These are phyloP conservation scores for Sterna hirundo DNA, from an alignment of 2,113 vertebrate species.

Conservation along the genomic window DNA sequence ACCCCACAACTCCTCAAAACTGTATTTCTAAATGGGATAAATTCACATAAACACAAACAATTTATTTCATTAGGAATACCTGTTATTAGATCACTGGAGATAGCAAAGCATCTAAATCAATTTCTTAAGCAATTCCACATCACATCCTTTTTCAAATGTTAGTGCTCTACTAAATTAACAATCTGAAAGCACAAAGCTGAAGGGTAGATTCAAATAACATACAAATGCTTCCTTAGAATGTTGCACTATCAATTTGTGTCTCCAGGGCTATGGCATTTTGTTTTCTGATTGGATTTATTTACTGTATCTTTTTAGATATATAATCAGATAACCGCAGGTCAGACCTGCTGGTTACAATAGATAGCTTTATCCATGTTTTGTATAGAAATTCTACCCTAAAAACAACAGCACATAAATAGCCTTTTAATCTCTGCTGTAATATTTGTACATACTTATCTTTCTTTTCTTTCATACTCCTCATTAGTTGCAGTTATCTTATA, in stretches of 20 bases:
- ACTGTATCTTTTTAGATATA: not conserved
- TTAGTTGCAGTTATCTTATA: constrained; percentile 25
- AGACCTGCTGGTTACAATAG: not conserved
- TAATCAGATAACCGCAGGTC: not conserved
- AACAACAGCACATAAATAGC: not conserved
- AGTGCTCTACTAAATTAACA: not conserved
- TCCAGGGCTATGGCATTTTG: not conserved
- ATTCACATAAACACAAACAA: not conserved
- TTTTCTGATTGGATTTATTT: constrained; percentile 3
- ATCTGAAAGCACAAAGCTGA: not conserved
- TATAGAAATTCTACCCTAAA: not conserved
- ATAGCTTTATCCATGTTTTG: not conserved
- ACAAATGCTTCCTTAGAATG: not conserved
- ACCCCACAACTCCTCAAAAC: not conserved
- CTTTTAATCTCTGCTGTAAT: constrained; percentile 14
- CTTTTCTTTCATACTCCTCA: constrained; percentile 6
- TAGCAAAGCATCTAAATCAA: constrained; percentile 28
- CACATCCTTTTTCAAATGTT: not conserved
- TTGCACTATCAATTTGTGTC: not conserved
- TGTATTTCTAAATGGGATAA: not conserved
- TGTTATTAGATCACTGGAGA: not conserved
- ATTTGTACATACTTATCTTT: constrained; percentile 24
- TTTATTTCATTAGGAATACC: not conserved
- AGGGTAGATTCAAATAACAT: not conserved
- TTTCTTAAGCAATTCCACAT: constrained; percentile 20